Evolutionary conservation across 1,140 invertebrate genomes (phyloP).

Genomic region (Solenopsis fugax): DNA sequence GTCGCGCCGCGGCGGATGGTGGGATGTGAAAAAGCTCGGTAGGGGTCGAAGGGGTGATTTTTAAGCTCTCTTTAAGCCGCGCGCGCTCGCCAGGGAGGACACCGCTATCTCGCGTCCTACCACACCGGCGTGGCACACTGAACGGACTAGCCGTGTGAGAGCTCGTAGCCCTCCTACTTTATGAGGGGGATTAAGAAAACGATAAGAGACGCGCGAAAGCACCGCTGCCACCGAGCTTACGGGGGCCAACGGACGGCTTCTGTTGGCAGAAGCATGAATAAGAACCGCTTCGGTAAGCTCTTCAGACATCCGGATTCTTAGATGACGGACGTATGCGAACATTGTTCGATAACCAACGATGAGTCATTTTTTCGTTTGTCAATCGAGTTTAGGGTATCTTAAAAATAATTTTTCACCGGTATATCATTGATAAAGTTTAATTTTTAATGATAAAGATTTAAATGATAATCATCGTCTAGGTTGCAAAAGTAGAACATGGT

Average conservation of each 20-base stretch:
- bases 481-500: neutral
- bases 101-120: conserved; percentile 82
- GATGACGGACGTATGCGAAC: conserved; percentile 28
- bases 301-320: conserved; percentile 50
- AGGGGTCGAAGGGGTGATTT: conserved; percentile 83
- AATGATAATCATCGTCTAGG: neutral
- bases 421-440: neutral
- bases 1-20: conserved; percentile 63
- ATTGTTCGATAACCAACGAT: conserved; percentile 21
- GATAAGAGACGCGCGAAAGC: conserved; percentile 79
- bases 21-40: conserved; percentile 81
- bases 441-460: neutral
- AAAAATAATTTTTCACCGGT: neutral
- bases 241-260: conserved; percentile 66
- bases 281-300: conserved; percentile 55
- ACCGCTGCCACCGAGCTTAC: conserved; percentile 74
- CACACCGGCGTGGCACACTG: conserved; percentile 77
- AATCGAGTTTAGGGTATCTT: neutral
- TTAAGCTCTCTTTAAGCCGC: conserved; percentile 84
- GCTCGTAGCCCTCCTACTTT: conserved; percentile 77
- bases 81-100: conserved; percentile 81
- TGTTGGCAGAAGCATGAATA: conserved; percentile 69
- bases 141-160: conserved; percentile 73
- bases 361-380: conserved; percentile 3
- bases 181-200: conserved; percentile 81